Evolutionary conservation across 1,140 invertebrate genomes (phyloP), one percentile per base, ranked within the genome.

Genomic region (Drosophila trapezifrons): DNA sequence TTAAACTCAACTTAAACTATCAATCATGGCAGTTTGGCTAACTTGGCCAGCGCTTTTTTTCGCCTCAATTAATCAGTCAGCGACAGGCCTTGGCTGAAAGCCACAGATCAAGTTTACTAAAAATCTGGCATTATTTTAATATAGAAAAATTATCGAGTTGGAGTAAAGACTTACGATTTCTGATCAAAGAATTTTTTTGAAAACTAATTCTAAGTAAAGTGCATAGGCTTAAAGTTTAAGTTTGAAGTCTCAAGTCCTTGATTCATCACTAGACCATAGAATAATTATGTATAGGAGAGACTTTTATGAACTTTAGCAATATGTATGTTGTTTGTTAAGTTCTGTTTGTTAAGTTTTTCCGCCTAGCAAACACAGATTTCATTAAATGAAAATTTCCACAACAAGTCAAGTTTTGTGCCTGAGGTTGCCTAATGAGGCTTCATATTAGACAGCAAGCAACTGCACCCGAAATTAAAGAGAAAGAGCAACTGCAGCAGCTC

Each of bases 41-140:
- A 47, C 76, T 76, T 46, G 46, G 66, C 67, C 46, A 80, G 57
- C 29, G 13, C 35, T 60, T 70, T 56, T 76, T 80, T 74, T 45
- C 46, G 65, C 63, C 63, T 84, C 82, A 78, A 84, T 84, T 84
- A 81, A 84, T 84, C 82, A 84, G 65, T 60, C 56, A 52, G 59
- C 56, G 71, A 78, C 76, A 76, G 73, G 35, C 35, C n/a, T 55
- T 42, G 17, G 12, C 8, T 10, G 18, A n/a, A 51, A 18, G 13
- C 20, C 35, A 29, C n/a, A 64, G 46, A 46, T 63, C 29, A 17
- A 64, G 43, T 37, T 67, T 37, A 54, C 51, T 37, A 37, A 15
- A 37, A 54, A 35, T 37, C 15, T 22, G 12, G 22, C 18, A 42
- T 42, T 60, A 63, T 32, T 17, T 59, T 9, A 22, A 22, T 20